Base-by-base conservation (phyloP, 2,888 invertebrate species). In the Biston betularia region DNA sequence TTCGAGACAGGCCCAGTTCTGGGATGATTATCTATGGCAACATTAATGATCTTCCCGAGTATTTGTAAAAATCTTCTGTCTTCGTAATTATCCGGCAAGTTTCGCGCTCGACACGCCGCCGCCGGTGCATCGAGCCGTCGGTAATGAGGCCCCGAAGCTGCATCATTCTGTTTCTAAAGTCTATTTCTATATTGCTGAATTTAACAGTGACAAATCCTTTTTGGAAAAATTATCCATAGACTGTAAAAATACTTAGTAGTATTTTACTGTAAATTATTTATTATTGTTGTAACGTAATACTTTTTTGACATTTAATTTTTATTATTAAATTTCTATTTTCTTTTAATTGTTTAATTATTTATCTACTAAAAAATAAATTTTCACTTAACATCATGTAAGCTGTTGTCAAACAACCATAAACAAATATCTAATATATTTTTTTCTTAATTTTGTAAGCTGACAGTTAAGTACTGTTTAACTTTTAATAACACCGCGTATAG, bases 71-170 rank as follows among this genome's bases (percentile, higher is more conserved):
- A 65, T 38, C 63, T 68, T 69, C 70, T 72, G 76, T 42, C 40
- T 57, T 46, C 24, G 71, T 85, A 84, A 84, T 86, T 83, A 84
- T 85, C 83, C 84, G 81, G 81, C 79, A 71, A 76, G 73, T 73
- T 75, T 74, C 63, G 68, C 63, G 69, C 68, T 61, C 38, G 72
- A 72, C 74, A 72, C 75, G 76, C 73, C 75, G 71, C 72, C 75
- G 76, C 73, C 75, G 71, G 71, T 75, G 71, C 74, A 76, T 71
- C 69, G 63, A 77, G 73, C 65, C 65, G 45, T 48, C 73, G 63
- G 79, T 88, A 87, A 86, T 85, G 84, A 88, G 72, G 76, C 74
- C 78, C 71, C 60, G 73, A 69, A 78, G 80, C 78, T 62, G 40
- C 50, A n/a, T 7, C 48, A 11, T 6, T 6, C 46, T 46, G 15